These are phyloP conservation scores for Podarcis cretensis DNA, from an alignment of 2,113 vertebrate species.

Conservation along the genomic window DNA sequence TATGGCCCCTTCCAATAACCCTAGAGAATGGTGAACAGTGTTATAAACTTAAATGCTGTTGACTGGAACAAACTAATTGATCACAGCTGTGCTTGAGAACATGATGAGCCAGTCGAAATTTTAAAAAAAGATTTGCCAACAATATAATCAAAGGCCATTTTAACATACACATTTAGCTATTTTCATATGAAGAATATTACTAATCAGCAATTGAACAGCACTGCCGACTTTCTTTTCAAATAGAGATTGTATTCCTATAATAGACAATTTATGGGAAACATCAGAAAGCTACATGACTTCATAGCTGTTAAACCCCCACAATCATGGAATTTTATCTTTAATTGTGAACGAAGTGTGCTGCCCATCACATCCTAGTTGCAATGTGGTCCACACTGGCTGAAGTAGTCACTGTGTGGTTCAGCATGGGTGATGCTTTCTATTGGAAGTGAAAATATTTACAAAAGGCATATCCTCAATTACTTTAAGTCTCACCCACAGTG, in stretches of 20 bases:
- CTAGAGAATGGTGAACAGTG: neutral
- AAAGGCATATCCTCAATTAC: neutral
- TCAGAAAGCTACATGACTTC: neutral
- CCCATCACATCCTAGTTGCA: neutral
- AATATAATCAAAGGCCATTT: slow-evolving; percentile 2
- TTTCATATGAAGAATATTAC: neutral
- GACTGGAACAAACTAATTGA: neutral
- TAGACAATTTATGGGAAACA: neutral
- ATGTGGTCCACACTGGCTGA: neutral
- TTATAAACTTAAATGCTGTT: neutral
- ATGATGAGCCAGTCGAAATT: neutral
- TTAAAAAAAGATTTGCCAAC: slow-evolving; percentile 5
- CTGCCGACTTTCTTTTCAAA: slow-evolving; percentile 23
- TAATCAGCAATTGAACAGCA: neutral
- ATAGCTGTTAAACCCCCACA: neutral
- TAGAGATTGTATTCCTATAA: neutral
- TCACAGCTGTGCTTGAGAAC: slow-evolving; percentile 34
- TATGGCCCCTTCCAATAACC: neutral
- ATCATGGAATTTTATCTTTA: neutral
- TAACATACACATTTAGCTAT: neutral
- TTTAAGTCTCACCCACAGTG: neutral
- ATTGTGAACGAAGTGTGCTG: neutral
- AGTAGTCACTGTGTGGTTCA: neutral
- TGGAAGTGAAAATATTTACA: neutral
- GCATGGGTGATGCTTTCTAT: neutral